A percentile compares a stretch with the other conserved stretches of the same genome.
Conservation (phyloP, 1,140 invertebrate species). For the Diprion similis region DNA sequence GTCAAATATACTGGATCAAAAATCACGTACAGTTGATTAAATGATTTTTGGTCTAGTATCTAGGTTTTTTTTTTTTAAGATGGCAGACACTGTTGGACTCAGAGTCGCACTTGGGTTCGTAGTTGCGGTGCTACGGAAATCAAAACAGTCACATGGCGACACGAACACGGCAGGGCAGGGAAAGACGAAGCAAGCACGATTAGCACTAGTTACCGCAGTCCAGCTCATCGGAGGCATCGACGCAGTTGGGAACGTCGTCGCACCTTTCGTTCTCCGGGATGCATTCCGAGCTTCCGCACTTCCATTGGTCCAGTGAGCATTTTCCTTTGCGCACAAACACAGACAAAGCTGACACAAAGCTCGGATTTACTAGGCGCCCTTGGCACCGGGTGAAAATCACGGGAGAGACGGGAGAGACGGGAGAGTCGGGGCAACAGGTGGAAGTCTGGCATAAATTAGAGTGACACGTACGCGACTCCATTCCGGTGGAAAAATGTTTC, state of each 20-base stretch:
- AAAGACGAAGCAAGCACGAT: constrained; percentile 14
- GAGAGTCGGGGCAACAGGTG: constrained; percentile 17
- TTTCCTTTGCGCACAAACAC: constrained; percentile 45
- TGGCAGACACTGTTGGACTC: too few relatives aligned
- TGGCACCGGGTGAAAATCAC: constrained; percentile 28
- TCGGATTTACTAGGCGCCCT: constrained; percentile 36
- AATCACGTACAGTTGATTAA: too few relatives aligned
- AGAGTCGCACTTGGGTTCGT: too few relatives aligned
- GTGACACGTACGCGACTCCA: too few relatives aligned
- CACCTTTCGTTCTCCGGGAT: constrained; percentile 70
- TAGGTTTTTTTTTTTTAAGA: too few relatives aligned
- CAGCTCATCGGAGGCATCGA: constrained; percentile 79
- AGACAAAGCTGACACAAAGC: constrained; percentile 49
- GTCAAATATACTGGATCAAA: too few relatives aligned
- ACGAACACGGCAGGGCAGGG: not conserved
- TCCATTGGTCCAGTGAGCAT: constrained; percentile 52
- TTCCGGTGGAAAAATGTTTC: too few relatives aligned
- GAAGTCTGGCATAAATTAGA: too few relatives aligned
- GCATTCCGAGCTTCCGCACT: constrained; percentile 71
- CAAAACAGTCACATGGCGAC: too few relatives aligned
- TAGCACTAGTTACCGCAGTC: constrained; percentile 45
- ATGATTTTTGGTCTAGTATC: too few relatives aligned
- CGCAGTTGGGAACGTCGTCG: constrained; percentile 74
- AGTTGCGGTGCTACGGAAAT: too few relatives aligned
- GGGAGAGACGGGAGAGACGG: not conserved